Conservation (phyloP, 1,140 invertebrate species). For the Triops longicaudatus region DNA sequence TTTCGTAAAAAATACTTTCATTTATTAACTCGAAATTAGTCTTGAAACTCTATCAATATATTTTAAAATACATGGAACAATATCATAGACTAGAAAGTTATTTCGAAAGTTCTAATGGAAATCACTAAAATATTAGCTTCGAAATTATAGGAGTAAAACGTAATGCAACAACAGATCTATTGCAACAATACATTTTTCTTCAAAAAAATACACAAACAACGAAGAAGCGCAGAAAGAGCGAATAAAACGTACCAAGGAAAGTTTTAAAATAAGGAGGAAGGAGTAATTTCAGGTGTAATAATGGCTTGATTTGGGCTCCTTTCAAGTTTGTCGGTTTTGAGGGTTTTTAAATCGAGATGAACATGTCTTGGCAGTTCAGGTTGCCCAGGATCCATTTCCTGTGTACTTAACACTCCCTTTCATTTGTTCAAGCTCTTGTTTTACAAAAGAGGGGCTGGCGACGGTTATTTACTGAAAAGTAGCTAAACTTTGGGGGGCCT, state of each 20-base stretch:
- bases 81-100: too few species aligned
- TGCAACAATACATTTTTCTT: too few species aligned
- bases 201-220: too few species aligned
- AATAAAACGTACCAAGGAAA: neutral
- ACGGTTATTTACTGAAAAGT: neutral
- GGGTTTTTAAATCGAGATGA: neutral
- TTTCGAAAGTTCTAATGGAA: too few species aligned
- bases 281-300: neutral
- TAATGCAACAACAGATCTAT: too few species aligned
- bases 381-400: neutral
- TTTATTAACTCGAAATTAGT: too few species aligned
- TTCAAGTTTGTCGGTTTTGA: neutral
- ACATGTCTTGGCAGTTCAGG: constrained; percentile 6
- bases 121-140: too few species aligned
- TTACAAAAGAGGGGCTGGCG: constrained; percentile 2
- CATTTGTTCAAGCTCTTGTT: constrained; percentile 15
- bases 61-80: too few species aligned
- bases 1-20: too few species aligned
- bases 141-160: too few species aligned
- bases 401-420: constrained; percentile 12
- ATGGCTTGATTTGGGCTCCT: neutral
- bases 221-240: too few species aligned
- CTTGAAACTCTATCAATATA: too few species aligned
- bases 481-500: neutral
- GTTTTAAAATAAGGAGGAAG: neutral